phyloP scores from a whole-genome alignment of 2,888 invertebrate genomes.

The Spodoptera picta region DNA sequence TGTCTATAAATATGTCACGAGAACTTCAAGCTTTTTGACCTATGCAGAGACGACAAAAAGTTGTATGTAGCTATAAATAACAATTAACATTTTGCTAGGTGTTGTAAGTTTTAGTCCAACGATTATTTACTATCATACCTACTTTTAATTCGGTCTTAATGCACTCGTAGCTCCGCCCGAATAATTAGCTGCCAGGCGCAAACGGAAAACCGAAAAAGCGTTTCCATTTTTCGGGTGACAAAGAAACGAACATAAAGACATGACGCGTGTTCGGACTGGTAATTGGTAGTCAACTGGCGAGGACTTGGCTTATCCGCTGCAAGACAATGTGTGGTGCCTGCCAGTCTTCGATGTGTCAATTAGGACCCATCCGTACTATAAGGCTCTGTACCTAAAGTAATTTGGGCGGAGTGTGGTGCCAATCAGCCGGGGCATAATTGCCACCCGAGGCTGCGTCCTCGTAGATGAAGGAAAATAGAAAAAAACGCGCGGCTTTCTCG shows the following conservation, averaged over 20 bases:
- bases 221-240: constrained; percentile 24
- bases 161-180: not conserved
- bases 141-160: not conserved
- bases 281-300: constrained; percentile 45
- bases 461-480: constrained; percentile 32
- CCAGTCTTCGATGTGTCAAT: constrained; percentile 35
- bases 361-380: constrained; percentile 28
- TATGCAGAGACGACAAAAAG: constrained; percentile 11
- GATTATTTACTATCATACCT: not conserved
- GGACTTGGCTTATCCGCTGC: constrained; percentile 31
- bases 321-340: constrained; percentile 23
- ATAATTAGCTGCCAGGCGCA: not conserved
- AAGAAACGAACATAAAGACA: constrained; percentile 13
- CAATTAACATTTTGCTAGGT: not conserved
- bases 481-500: constrained; percentile 31
- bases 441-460: constrained; percentile 26
- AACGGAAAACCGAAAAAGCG: constrained; percentile 14
- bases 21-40: constrained; percentile 6
- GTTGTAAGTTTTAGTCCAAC: not conserved
- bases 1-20: constrained; percentile 24
- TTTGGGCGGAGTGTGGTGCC: constrained; percentile 32
- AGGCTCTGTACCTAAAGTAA: constrained; percentile 16
- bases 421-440: constrained; percentile 49
- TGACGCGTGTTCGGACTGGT: constrained; percentile 25
- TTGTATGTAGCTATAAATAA: constrained; percentile 1